A percentile compares a stretch with the other conserved stretches of the same genome.
phyloP scores from a whole-genome alignment of 2,113 vertebrate genomes.

The Pyxicephalus adspersus region DNA sequence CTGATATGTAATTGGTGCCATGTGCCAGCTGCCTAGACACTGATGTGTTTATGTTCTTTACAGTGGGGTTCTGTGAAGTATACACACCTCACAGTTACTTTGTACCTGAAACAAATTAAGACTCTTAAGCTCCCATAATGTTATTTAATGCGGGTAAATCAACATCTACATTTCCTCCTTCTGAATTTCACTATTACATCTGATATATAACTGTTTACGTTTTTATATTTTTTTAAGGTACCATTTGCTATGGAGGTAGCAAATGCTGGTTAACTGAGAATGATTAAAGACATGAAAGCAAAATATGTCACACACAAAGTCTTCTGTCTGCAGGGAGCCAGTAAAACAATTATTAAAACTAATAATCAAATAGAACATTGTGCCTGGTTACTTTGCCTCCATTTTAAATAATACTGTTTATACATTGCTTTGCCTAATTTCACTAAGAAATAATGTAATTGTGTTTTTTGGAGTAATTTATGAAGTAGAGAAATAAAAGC shows the following conservation, averaged over 20 bases:
- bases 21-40: constrained; percentile 39
- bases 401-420: no score
- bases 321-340: background rate
- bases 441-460: no score
- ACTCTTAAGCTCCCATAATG: constrained; percentile 38
- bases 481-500: no score
- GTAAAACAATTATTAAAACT: no score
- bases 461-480: no score
- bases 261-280: background rate
- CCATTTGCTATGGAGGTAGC: no score
- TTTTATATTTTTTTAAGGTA: background rate
- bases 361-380: no score
- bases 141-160: constrained; percentile 40
- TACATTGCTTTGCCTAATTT: no score
- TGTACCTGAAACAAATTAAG: constrained; percentile 45
- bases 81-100: constrained; percentile 38
- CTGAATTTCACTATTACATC: constrained; percentile 33
- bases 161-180: constrained; percentile 33
- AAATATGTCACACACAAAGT: background rate
- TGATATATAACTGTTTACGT: constrained; percentile 5
- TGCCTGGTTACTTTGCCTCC: no score
- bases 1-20: constrained; percentile 35
- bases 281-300: background rate
- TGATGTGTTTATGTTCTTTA: constrained; percentile 49
- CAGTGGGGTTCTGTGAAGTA: constrained; percentile 44